phyloP scores from a whole-genome alignment of 2,113 vertebrate genomes.

The Chloroceryle aenea region DNA sequence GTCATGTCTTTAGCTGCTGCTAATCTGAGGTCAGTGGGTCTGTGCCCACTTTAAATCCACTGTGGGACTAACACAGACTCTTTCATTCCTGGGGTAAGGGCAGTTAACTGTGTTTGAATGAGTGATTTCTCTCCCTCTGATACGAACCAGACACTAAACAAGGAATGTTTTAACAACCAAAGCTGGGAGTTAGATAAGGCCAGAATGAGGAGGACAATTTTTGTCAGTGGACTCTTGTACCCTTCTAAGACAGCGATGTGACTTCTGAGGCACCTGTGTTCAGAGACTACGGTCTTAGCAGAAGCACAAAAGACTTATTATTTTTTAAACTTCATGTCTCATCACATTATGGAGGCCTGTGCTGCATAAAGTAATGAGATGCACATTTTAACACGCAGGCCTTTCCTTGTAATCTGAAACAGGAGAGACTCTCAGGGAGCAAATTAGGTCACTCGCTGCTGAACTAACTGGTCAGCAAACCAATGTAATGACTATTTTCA shows the following conservation, averaged over 20 bases:
- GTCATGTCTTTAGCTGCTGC: neutral
- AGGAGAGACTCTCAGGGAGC: neutral
- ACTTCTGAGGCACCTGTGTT: neutral
- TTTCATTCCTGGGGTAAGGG: neutral
- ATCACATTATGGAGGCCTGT: constrained; percentile 54
- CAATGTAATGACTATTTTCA: constrained; percentile 24
- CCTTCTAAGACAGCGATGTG: neutral
- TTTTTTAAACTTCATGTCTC: constrained; percentile 35
- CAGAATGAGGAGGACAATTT: neutral
- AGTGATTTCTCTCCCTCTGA: neutral
- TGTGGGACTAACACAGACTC: neutral
- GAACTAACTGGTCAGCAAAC: constrained; percentile 48
- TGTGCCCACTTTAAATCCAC: neutral
- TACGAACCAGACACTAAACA: neutral
- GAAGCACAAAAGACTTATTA: constrained; percentile 46
- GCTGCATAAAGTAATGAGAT: constrained; percentile 46
- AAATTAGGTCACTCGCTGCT: neutral
- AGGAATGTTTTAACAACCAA: neutral
- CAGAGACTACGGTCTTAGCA: constrained; percentile 5
- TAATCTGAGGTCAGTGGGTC: neutral
- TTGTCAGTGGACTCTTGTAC: neutral
- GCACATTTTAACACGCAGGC: constrained; percentile 58
- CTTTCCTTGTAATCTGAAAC: constrained; percentile 19
- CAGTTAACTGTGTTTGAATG: neutral
- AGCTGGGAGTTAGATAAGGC: neutral